These are phyloP conservation scores for Falco naumanni DNA, from an alignment of 2,797 vertebrate genomes.

Conservation along the genomic window DNA sequence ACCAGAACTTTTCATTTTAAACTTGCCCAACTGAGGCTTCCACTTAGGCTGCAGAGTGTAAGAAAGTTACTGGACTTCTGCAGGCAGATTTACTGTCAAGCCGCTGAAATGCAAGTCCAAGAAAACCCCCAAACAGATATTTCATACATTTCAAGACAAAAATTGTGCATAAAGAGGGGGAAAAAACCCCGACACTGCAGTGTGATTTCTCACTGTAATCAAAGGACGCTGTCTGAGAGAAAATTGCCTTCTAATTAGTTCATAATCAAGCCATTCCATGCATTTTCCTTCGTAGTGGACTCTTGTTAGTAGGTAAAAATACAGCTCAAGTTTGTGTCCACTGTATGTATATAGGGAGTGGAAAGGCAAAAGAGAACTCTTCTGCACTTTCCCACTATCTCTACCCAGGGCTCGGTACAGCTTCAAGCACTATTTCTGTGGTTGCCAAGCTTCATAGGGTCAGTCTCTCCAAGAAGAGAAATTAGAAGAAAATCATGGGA, in stretches of 20 bases:
- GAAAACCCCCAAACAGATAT: not conserved
- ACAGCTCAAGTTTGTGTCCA: not conserved
- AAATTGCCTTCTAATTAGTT: conserved; percentile 23
- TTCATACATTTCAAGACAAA: not conserved
- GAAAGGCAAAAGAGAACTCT: not conserved
- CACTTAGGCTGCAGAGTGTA: not conserved
- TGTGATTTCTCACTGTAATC: not conserved
- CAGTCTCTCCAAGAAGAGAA: not conserved
- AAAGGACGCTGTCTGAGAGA: not conserved
- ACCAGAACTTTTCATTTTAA: conserved; percentile 45
- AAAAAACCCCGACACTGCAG: accelerated
- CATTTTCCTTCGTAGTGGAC: not conserved
- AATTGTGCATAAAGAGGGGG: not conserved
- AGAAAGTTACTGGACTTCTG: not conserved
- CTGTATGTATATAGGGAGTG: not conserved
- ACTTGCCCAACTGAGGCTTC: conserved; percentile 14
- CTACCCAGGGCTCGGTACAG: not conserved
- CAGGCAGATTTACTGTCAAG: not conserved
- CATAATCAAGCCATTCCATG: not conserved
- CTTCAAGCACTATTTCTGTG: not conserved
- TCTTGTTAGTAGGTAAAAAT: not conserved
- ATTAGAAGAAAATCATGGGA: not conserved
- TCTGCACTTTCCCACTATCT: not conserved
- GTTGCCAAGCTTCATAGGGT: not conserved
- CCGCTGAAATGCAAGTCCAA: not conserved